Percentiles rank a stretch among this genome's conserved stretches.
Evolutionary conservation across 2,113 vertebrate species (phyloP).

Genomic region (Acrocephalus kingi): DNA sequence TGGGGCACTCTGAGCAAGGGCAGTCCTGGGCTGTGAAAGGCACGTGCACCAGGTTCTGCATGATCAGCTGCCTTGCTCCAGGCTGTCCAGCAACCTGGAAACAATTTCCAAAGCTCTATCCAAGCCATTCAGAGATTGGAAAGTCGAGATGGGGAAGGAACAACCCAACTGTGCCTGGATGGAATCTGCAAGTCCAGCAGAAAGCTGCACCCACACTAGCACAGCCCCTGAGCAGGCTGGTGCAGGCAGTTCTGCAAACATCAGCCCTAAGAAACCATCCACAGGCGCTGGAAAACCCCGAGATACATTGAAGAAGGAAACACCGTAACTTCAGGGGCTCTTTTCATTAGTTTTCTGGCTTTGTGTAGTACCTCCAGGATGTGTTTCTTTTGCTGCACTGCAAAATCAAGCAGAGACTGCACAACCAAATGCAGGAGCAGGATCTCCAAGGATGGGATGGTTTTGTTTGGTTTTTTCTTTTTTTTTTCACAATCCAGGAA

Average conservation of each 20-base stretch:
- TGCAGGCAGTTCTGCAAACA: neutral
- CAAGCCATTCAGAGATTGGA: neutral
- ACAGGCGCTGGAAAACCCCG: neutral
- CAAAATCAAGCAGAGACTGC: neutral
- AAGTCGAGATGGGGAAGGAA: neutral
- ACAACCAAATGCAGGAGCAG: neutral
- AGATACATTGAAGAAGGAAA: neutral
- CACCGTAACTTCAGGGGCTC: neutral
- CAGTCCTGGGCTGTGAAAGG: neutral
- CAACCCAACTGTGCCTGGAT: neutral
- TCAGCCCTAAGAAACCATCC: neutral
- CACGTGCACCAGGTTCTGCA: neutral
- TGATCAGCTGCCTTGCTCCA: accelerated
- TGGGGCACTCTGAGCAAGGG: neutral
- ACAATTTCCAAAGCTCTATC: neutral
- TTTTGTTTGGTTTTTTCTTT: neutral
- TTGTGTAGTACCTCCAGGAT: neutral
- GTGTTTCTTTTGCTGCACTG: neutral
- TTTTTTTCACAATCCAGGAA: neutral
- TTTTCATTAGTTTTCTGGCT: constrained; percentile 10
- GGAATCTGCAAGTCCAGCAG: constrained; percentile 33
- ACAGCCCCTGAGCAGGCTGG: neutral
- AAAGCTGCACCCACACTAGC: neutral
- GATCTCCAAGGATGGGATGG: neutral
- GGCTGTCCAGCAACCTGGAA: constrained; percentile 5